These are phyloP conservation scores for Otolemur crassicaudatus DNA, from an alignment of 2,797 vertebrate species.

Conservation along the genomic window DNA sequence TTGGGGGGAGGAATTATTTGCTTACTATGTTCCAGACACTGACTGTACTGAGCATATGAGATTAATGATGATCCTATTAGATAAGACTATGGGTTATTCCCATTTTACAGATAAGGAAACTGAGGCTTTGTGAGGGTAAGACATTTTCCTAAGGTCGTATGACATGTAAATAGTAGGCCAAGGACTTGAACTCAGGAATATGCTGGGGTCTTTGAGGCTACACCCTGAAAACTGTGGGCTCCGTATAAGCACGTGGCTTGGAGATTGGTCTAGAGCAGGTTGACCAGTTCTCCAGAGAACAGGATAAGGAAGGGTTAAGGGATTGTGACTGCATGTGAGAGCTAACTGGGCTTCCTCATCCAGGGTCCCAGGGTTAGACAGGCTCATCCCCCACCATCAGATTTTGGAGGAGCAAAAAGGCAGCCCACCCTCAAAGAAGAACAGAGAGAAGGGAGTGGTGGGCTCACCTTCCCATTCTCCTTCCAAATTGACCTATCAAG, in stretches of 20 bases:
- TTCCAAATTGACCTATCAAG: neutral
- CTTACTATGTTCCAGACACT: neutral
- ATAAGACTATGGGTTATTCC: neutral
- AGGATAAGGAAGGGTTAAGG: neutral
- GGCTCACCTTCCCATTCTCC: neutral
- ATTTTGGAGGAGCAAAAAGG: neutral
- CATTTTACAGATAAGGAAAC: neutral
- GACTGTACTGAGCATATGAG: neutral
- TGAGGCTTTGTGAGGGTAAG: neutral
- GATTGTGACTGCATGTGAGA: neutral
- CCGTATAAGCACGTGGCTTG: neutral
- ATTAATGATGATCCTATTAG: neutral
- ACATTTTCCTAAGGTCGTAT: neutral
- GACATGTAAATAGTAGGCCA: neutral
- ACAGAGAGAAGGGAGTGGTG: neutral
- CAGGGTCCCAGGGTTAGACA: neutral
- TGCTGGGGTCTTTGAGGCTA: neutral
- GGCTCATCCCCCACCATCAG: rapidly evolving
- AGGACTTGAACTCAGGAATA: neutral
- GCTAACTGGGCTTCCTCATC: neutral
- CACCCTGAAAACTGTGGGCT: neutral
- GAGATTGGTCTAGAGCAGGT: no score
- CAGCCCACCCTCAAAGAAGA: neutral
- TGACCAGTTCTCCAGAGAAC: neutral
- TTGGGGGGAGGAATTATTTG: neutral